These are phyloP conservation scores for Ceuthmochares aereus DNA, from an alignment of 2,113 vertebrate genomes.

Conservation along the genomic window DNA sequence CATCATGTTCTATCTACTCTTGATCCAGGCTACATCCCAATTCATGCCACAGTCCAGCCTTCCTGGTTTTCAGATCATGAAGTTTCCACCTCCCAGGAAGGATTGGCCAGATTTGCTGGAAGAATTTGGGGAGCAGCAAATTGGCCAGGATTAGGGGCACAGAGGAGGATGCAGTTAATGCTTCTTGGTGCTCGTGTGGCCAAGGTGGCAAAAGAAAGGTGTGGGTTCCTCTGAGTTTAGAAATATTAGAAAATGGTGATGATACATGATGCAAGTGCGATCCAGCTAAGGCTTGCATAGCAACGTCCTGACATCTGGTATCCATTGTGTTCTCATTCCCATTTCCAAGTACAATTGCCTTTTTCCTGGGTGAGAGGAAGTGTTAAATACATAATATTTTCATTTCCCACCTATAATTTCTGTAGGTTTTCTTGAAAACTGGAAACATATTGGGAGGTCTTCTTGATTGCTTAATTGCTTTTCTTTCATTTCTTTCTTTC, in stretches of 20 bases:
- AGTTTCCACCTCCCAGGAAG: not conserved
- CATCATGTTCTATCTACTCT: not conserved
- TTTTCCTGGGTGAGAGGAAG: not conserved
- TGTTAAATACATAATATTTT: not conserved
- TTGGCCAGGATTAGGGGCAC: not conserved
- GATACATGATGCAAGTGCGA: not conserved
- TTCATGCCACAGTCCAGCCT: not conserved
- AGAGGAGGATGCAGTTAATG: accelerated
- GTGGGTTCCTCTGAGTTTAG: not conserved
- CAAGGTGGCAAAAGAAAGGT: not conserved
- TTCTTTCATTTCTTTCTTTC: not conserved
- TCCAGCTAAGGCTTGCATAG: not conserved
- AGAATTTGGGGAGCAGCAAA: not conserved
- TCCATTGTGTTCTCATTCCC: not conserved
- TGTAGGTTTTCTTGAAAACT: not conserved
- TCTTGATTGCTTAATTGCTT: not conserved
- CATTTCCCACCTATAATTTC: not conserved
- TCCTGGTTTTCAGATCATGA: not conserved
- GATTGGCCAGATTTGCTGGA: accelerated
- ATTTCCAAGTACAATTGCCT: constrained; percentile 15
- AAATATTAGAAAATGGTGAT: not conserved
- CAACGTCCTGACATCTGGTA: not conserved
- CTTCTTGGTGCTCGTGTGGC: not conserved
- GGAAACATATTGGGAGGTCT: not conserved
- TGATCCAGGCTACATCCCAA: not conserved